Conservation (phyloP, 1,140 invertebrate species). For the Magallana ariakensis region DNA sequence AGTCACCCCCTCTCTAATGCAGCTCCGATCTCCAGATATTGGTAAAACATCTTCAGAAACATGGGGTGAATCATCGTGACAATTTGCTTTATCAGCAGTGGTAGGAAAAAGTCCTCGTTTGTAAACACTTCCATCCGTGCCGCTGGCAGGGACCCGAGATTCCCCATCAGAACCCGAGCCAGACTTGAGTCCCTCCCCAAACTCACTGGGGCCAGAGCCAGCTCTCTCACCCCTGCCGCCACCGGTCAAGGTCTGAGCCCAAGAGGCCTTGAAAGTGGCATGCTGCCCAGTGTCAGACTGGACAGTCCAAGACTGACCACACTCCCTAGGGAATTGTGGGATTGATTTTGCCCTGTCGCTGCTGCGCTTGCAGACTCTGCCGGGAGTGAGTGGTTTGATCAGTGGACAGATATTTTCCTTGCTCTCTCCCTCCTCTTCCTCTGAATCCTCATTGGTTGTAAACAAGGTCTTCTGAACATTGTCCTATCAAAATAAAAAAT, state of each 20-base stretch:
- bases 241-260: too few relatives aligned
- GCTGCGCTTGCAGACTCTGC: background rate
- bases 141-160: slow-evolving; percentile 4
- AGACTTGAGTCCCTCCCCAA: background rate
- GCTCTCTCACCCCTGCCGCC: too few relatives aligned
- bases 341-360: slow-evolving; percentile 22
- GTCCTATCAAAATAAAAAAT: slow-evolving; percentile 5
- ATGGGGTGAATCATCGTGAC: slow-evolving; percentile 32
- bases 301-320: background rate
- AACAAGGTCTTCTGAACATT: slow-evolving; percentile 43
- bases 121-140: slow-evolving; percentile 28
- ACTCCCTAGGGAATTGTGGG: background rate
- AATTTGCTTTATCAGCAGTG: slow-evolving; percentile 36
- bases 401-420: slow-evolving; percentile 45
- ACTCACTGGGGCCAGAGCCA: background rate
- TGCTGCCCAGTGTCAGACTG: background rate
- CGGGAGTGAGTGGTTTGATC: background rate
- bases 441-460: slow-evolving; percentile 41
- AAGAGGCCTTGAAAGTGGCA: too few relatives aligned
- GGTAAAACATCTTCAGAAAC: slow-evolving; percentile 38
- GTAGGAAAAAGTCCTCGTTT: slow-evolving; percentile 27
- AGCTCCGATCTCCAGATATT: slow-evolving; percentile 23
- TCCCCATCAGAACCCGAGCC: background rate
- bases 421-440: slow-evolving; percentile 31
- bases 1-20: slow-evolving; percentile 28